Conservation (phyloP, 2,797 vertebrate genomes). For the Onychomys arenicola region DNA sequence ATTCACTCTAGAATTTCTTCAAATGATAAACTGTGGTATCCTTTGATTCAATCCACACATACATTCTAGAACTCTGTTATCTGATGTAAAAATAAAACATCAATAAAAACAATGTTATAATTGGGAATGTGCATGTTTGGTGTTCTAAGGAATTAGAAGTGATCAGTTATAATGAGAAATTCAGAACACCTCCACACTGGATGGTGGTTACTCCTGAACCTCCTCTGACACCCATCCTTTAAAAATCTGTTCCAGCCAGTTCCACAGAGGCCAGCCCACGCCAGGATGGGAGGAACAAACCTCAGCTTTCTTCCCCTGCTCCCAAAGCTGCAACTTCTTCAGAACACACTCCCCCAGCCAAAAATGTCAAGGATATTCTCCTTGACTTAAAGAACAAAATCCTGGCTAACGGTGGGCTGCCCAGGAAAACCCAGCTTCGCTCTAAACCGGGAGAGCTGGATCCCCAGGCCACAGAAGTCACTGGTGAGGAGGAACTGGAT, state of each 20-base stretch:
- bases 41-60: neutral
- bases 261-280: conserved; percentile 83
- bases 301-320: conserved; percentile 72
- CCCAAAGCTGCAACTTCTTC: conserved; percentile 70
- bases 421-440: conserved; percentile 78
- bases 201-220: neutral
- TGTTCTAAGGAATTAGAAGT: neutral
- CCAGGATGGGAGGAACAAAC: conserved; percentile 81
- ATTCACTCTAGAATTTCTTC: neutral
- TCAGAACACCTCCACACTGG: neutral
- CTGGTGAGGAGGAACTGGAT: conserved; percentile 82
- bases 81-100: neutral
- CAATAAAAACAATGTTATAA: neutral
- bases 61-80: neutral
- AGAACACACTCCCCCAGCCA: conserved; percentile 74
- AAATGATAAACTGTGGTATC: neutral
- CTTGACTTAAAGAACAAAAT: conserved; percentile 87
- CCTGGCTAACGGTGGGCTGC: conserved; percentile 64
- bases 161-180: neutral
- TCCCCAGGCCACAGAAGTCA: conserved; percentile 85
- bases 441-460: conserved; percentile 73
- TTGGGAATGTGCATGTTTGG: neutral
- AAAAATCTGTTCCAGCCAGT: conserved; percentile 86
- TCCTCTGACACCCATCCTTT: conserved; percentile 55
- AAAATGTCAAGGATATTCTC: conserved; percentile 80